These are phyloP conservation scores for Phalacrocorax pelagicus DNA, from an alignment of 2,113 vertebrate genomes.

Conservation along the genomic window DNA sequence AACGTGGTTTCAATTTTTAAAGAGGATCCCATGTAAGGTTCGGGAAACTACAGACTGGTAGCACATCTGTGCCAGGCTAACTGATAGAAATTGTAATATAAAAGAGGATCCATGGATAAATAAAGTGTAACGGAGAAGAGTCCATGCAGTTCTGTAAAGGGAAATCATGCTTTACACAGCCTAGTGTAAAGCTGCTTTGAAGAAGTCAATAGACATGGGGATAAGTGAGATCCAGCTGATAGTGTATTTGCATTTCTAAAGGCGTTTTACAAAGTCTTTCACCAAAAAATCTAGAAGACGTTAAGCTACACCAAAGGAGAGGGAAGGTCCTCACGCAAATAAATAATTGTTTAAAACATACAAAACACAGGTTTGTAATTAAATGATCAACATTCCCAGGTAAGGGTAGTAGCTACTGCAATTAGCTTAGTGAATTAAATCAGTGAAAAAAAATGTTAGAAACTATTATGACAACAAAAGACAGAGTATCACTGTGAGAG, in stretches of 20 bases:
- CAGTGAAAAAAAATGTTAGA: not conserved
- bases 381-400: not conserved
- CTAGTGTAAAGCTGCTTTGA: not conserved
- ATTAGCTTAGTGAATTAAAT: not conserved
- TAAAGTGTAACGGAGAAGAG: not conserved
- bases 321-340: not conserved
- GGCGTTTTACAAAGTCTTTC: not conserved
- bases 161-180: not conserved
- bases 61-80: not conserved
- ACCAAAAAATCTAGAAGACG: not conserved
- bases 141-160: not conserved
- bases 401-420: not conserved
- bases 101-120: not conserved
- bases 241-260: not conserved
- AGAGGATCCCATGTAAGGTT: not conserved
- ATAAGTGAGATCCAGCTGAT: not conserved
- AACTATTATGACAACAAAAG: not conserved
- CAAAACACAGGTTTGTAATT: not conserved
- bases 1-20: not conserved
- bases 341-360: not conserved
- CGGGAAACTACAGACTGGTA: not conserved
- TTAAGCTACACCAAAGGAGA: not conserved
- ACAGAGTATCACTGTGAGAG: not conserved
- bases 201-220: not conserved
- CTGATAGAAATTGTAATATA: not conserved